Evolutionary conservation across 2,797 vertebrate species (phyloP).

Genomic region (Erithacus rubecula): DNA sequence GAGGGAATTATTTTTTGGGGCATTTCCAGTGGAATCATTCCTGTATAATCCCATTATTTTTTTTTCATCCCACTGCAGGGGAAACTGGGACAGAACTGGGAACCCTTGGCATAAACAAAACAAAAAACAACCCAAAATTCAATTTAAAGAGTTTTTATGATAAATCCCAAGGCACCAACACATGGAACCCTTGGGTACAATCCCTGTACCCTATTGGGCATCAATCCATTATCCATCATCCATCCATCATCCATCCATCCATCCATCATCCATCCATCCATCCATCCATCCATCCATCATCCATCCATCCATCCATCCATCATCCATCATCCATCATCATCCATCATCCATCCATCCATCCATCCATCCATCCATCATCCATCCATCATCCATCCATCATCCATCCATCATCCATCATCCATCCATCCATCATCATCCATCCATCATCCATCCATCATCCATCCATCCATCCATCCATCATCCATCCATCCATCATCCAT

Average conservation of each 20-base stretch:
- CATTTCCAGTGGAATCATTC: not conserved
- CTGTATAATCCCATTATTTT: not conserved
- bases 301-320: too few species aligned
- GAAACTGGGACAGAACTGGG: not conserved
- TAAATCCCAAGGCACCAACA: not conserved
- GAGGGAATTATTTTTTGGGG: not conserved
- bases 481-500: too few species aligned
- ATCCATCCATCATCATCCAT: too few species aligned
- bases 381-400: too few species aligned
- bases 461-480: too few species aligned
- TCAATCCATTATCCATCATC: not conserved
- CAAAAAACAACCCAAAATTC: not conserved
- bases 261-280: too few species aligned
- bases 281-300: not conserved
- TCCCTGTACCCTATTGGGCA: rapidly evolving
- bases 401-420: too few species aligned
- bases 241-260: too few species aligned
- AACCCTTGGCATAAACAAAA: not conserved
- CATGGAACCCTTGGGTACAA: rapidly evolving
- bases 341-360: too few species aligned
- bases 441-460: too few species aligned
- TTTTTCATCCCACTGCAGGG: not conserved
- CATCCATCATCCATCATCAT: too few species aligned
- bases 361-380: too few species aligned
- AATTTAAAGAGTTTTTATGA: not conserved